Evolutionary conservation across 2,113 vertebrate genomes (phyloP).

Genomic region (Pycnonotus jocosus): DNA sequence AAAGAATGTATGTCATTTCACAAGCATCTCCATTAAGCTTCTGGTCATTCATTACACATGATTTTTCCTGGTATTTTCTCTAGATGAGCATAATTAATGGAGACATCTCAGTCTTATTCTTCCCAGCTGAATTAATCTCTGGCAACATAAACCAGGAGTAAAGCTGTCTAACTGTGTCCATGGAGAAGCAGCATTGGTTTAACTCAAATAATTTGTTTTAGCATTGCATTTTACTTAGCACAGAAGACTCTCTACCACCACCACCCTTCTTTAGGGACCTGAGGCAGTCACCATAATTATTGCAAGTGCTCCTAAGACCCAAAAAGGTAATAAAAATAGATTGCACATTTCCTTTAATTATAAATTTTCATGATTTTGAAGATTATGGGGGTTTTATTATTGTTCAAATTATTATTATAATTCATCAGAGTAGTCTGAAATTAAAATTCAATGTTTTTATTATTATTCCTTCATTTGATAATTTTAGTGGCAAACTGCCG

Average conservation of each 20-base stretch:
- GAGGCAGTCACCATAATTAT: not conserved
- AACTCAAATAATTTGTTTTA: not conserved
- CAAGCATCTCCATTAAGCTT: not conserved
- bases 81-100: not conserved
- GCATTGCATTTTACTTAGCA: not conserved
- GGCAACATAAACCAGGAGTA: not conserved
- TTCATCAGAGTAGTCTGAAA: not conserved
- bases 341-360: not conserved
- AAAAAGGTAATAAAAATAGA: not conserved
- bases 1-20: not conserved
- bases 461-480: not conserved
- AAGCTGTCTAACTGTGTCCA: not conserved
- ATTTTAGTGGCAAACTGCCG: not conserved
- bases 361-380: not conserved
- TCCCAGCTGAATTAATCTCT: not conserved
- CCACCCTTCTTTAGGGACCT: not conserved
- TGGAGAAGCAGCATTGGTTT: not conserved
- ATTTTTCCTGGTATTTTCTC: not conserved
- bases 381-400: not conserved
- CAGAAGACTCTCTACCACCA: not conserved
- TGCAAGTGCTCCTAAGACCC: not conserved
- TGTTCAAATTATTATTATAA: not conserved
- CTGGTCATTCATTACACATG: not conserved
- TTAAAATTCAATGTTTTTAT: not conserved
- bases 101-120: not conserved